A percentile compares a stretch with the other conserved stretches of the same genome.
These are phyloP conservation scores for Dioctria rufipes DNA, from an alignment of 2,888 invertebrate genomes.

Conservation along the genomic window DNA sequence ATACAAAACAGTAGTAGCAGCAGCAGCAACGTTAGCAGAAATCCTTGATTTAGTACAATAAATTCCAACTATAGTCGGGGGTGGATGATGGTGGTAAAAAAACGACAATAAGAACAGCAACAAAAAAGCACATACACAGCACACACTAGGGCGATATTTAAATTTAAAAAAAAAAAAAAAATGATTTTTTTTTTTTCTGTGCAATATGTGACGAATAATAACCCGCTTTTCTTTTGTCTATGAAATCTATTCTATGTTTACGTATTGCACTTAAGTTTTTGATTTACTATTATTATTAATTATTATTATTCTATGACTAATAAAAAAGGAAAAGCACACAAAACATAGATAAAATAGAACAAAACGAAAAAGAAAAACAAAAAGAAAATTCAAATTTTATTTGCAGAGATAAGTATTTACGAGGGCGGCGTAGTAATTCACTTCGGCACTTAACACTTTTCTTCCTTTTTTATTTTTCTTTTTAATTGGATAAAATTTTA, in stretches of 20 bases:
- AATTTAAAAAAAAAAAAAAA: slow-evolving; percentile 22
- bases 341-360: background rate
- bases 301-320: too few species aligned
- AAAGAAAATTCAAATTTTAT: background rate
- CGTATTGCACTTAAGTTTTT: slow-evolving; percentile 34
- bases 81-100: too few species aligned
- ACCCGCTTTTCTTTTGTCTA: slow-evolving; percentile 34
- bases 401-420: too few species aligned
- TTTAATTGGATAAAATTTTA: too few species aligned
- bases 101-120: background rate
- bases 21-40: slow-evolving; percentile 17
- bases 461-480: too few species aligned
- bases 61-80: slow-evolving; percentile 8
- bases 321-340: too few species aligned
- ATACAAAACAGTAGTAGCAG: background rate
- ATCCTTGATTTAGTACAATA: slow-evolving; percentile 26
- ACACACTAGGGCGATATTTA: slow-evolving; percentile 6
- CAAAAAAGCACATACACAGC: slow-evolving; percentile 11
- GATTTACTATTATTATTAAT: too few species aligned
- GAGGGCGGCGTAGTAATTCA: too few species aligned
- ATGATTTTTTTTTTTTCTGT: slow-evolving; percentile 1
- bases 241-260: too few species aligned
- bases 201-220: slow-evolving; percentile 24
- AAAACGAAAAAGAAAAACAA: background rate
- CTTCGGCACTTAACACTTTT: too few species aligned